Conservation (phyloP, 2,797 vertebrate species). For the Helicolenus hilgendorfi region DNA sequence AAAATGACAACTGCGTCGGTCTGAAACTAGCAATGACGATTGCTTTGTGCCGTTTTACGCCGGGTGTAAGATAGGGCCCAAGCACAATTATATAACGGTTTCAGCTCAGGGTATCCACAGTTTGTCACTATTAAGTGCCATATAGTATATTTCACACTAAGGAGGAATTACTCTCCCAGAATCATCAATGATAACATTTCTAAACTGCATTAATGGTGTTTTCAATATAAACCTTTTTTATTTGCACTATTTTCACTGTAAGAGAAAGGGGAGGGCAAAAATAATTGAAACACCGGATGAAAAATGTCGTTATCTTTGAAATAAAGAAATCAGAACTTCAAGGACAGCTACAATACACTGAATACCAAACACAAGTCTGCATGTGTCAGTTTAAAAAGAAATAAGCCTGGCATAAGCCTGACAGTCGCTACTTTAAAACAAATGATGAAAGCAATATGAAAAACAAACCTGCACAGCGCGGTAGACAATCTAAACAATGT, state of each 20-base stretch:
- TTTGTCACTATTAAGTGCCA: neutral
- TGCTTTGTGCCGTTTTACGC: accelerated
- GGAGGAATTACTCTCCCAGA: neutral
- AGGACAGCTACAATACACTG: neutral
- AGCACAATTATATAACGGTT: neutral
- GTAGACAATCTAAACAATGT: neutral
- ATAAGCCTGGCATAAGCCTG: neutral
- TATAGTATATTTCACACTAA: neutral
- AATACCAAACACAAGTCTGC: neutral
- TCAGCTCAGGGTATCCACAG: neutral
- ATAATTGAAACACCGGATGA: constrained; percentile 4
- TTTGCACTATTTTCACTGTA: constrained; percentile 1
- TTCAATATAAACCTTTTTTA: neutral
- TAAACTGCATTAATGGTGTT: neutral
- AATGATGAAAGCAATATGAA: neutral
- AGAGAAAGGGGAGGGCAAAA: neutral
- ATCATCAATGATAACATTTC: neutral
- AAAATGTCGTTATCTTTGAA: constrained; percentile 23
- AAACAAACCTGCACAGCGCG: neutral
- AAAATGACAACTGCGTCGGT: too few relatives aligned
- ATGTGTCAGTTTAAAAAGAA: neutral
- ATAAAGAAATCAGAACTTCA: constrained; percentile 14
- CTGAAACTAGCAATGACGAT: too few relatives aligned
- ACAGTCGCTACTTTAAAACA: neutral
- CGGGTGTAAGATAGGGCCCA: too few relatives aligned